Evolutionary conservation across 1,140 invertebrate genomes (phyloP), one percentile per base, ranked within the genome.

Genomic region (Condylostylus longicornis): DNA sequence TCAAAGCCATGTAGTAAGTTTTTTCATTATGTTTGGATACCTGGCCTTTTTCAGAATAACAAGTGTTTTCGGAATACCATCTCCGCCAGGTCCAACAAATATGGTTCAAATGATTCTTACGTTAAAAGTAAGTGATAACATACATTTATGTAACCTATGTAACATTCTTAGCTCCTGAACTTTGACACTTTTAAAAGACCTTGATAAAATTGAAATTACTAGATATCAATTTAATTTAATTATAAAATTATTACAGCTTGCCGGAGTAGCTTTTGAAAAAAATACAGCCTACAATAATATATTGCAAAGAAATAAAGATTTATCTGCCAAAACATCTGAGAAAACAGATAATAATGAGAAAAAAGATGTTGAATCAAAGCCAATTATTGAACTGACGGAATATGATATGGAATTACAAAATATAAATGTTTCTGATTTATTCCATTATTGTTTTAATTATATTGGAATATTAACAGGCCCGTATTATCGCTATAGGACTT

Each of bases 21-120:
- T 91, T 56, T 65, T 71, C 33, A 79, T 84, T 51, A 82, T 80
- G 51, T 94, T 95, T 63, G 67, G 70, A 2, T 94, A 94, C 54
- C 62, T 96, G 30, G 69, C 84, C 8, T 76, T 94, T 57, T 89
- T 91, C 53, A 78, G 90, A 20, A 65, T 79, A 22, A 71, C 74
- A 20, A 66, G 76, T 43, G 74, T 71, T 49, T 75, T 89, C 67
- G 85, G 84, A 6, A 55, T 90, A 27, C 71, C 79, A 31, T 62
- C 70, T 36, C 65, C 80, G 5, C 74, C 83, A 2, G 72, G 77
- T 8, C 80, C 88, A 51, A 81, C 82, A 1, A 95, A 95, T 68
- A 74, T 90, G 22, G 75, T 95, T 38, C 81, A 90, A 58, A 88
- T 95, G 77, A 81, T 95, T 43, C 66, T 94, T 20, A 91, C 88